Evolutionary conservation across 2,888 invertebrate species (phyloP).

Genomic region (Pyrrhosoma nymphula): DNA sequence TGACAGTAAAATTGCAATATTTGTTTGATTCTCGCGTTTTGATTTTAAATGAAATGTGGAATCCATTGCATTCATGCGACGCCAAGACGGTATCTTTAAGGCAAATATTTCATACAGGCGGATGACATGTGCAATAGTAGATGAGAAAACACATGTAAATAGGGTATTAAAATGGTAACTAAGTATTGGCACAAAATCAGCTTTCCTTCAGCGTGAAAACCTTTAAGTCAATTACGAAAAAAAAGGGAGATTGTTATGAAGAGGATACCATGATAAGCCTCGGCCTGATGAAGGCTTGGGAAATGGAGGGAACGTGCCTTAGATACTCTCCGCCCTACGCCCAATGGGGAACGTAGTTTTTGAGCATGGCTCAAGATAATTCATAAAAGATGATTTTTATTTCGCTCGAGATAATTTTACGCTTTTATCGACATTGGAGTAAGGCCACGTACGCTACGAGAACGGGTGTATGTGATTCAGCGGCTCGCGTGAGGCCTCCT

Average conservation of each 20-base stretch:
- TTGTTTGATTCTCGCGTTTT: too few relatives aligned
- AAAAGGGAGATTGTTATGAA: neutral
- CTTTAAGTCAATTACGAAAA: neutral
- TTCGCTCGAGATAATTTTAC: slow-evolving; percentile 16
- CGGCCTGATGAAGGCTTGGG: neutral
- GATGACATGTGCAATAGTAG: too few relatives aligned
- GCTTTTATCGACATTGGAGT: slow-evolving; percentile 30
- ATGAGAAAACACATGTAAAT: too few relatives aligned
- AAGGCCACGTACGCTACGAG: slow-evolving; percentile 10
- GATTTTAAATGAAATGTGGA: too few relatives aligned
- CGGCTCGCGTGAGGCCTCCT: neutral
- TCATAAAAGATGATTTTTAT: slow-evolving; percentile 9
- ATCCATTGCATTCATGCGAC: too few relatives aligned
- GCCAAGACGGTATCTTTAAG: too few relatives aligned
- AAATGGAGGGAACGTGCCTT: neutral
- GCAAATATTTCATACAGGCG: too few relatives aligned
- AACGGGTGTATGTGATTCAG: slow-evolving; percentile 16
- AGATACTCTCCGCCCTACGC: neutral
- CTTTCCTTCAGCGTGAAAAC: neutral
- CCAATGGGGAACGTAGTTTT: slow-evolving; percentile 11
- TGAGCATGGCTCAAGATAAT: neutral
- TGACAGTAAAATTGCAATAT: too few relatives aligned
- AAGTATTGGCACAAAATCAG: too few relatives aligned
- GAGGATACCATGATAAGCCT: neutral
- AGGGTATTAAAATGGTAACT: too few relatives aligned